Evolutionary conservation across 2,797 vertebrate genomes (phyloP).

Genomic region (Ptychobarbus kaznakovi): DNA sequence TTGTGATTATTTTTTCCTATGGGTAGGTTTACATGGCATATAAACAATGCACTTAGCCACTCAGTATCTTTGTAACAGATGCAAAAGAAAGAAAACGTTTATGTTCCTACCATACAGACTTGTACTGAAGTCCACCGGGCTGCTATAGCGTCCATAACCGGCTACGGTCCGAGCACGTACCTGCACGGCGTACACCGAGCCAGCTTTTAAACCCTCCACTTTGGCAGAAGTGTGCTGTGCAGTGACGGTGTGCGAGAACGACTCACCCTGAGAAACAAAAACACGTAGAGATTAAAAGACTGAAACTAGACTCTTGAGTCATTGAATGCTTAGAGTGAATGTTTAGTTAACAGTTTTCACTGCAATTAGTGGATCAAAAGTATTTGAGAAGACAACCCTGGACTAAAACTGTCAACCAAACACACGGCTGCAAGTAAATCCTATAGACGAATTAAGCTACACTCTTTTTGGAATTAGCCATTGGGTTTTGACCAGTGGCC

Average conservation of each 20-base stretch:
- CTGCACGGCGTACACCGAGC: slow-evolving; percentile 90
- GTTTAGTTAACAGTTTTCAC: slow-evolving; percentile 40
- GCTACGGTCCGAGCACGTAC: slow-evolving; percentile 95
- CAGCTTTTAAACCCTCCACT: slow-evolving; percentile 88
- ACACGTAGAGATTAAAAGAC: slow-evolving; percentile 14
- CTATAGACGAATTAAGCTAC: slow-evolving; percentile 44
- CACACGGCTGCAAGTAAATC: slow-evolving; percentile 29
- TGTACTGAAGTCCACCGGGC: slow-evolving; percentile 91
- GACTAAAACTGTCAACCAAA: slow-evolving; percentile 26
- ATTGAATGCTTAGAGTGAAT: slow-evolving; percentile 9
- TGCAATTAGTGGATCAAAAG: slow-evolving; percentile 36
- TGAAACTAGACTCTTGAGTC: background rate
- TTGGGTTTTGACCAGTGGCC: slow-evolving; percentile 54
- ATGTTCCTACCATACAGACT: slow-evolving; percentile 78
- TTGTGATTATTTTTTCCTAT: background rate
- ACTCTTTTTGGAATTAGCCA: slow-evolving; percentile 56
- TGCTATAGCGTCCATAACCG: slow-evolving; percentile 93
- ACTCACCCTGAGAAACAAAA: slow-evolving; percentile 73
- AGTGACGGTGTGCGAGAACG: slow-evolving; percentile 93
- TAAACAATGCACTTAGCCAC: background rate
- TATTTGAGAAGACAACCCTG: slow-evolving; percentile 30
- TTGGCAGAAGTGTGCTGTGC: slow-evolving; percentile 93
- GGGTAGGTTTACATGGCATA: background rate
- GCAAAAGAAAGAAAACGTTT: background rate
- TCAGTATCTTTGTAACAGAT: background rate